phyloP scores from a whole-genome alignment of 2,888 invertebrate genomes.

The Drosophila gaucha region DNA sequence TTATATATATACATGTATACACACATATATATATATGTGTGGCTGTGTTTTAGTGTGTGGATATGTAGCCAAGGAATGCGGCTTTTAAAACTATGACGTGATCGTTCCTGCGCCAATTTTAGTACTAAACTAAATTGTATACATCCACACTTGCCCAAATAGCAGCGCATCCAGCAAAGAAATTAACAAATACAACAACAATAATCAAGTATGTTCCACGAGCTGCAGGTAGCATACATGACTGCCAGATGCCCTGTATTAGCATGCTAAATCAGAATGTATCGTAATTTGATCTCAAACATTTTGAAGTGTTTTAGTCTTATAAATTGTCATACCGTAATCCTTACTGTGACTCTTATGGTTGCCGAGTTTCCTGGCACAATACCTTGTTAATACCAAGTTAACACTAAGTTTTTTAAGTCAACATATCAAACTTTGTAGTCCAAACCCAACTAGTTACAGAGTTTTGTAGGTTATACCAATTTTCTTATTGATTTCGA shows the following conservation, averaged over 20 bases:
- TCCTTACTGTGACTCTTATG: no score
- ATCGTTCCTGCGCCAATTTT: slow-evolving; percentile 72
- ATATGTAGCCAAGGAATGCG: slow-evolving; percentile 37
- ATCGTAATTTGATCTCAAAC: no score
- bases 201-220: slow-evolving; percentile 10
- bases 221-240: neutral
- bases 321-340: no score
- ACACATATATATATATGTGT: neutral
- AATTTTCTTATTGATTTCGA: no score
- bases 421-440: no score
- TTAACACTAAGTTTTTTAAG: no score
- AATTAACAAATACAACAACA: slow-evolving; percentile 34
- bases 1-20: neutral
- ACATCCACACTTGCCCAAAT: slow-evolving; percentile 55
- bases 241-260: slow-evolving; percentile 8
- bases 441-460: no score
- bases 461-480: no score
- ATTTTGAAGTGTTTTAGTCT: no score
- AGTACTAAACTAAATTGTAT: slow-evolving; percentile 76
- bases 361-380: no score
- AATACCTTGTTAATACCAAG: no score
- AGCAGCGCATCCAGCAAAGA: slow-evolving; percentile 49
- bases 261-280: no score
- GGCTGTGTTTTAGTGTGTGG: neutral
- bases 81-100: slow-evolving; percentile 57